Evolutionary conservation across 2,113 vertebrate species (phyloP).

Genomic region (Carassius carassius): DNA sequence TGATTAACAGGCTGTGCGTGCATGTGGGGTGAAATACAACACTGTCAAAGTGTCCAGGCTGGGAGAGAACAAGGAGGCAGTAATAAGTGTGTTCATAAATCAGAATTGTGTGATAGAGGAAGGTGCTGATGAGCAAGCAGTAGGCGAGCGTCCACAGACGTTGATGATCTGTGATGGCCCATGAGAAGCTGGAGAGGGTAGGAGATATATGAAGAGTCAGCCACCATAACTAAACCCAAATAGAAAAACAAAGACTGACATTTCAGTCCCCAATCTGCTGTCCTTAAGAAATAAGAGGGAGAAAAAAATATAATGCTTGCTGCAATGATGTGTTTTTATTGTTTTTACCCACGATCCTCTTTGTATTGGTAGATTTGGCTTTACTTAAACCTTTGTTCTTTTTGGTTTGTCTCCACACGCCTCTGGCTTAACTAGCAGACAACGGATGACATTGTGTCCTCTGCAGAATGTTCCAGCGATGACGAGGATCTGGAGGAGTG

Average conservation of each 20-base stretch:
- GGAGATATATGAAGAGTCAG: slow-evolving; percentile 57
- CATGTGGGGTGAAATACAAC: slow-evolving; percentile 68
- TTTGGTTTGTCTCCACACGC: slow-evolving; percentile 34
- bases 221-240: slow-evolving; percentile 67
- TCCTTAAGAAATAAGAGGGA: slow-evolving; percentile 67
- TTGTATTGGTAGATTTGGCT: slow-evolving; percentile 1
- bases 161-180: slow-evolving; percentile 68
- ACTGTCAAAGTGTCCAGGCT: slow-evolving; percentile 53
- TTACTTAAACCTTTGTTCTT: slow-evolving; percentile 3
- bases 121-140: slow-evolving; percentile 69
- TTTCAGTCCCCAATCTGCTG: slow-evolving; percentile 12
- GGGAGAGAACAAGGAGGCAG: slow-evolving; percentile 29
- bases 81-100: slow-evolving; percentile 68
- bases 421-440: slow-evolving; percentile 72
- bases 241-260: slow-evolving; percentile 47
- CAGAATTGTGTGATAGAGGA: slow-evolving; percentile 65
- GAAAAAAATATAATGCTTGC: slow-evolving; percentile 49
- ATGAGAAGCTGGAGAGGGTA: slow-evolving; percentile 68
- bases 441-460: slow-evolving; percentile 95
- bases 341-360: slow-evolving; percentile 11
- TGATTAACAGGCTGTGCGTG: slow-evolving; percentile 70
- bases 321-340: slow-evolving; percentile 11
- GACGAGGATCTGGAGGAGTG: slow-evolving; percentile 98
- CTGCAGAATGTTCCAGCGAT: slow-evolving; percentile 96
- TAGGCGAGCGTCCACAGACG: slow-evolving; percentile 50